Base-by-base conservation (phyloP, 2,888 invertebrate genomes). In the Volucella zonaria region DNA sequence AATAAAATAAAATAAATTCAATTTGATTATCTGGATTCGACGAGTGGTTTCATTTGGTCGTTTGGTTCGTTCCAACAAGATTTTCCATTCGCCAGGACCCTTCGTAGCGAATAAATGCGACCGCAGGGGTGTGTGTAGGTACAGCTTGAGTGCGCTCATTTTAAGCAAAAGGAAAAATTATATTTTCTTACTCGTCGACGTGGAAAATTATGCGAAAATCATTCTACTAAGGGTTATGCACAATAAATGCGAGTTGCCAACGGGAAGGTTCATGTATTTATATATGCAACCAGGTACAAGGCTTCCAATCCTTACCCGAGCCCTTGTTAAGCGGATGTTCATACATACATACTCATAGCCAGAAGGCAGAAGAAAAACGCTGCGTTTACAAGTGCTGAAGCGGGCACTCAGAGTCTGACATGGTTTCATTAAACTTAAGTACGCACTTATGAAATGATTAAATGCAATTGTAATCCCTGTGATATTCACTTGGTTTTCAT, bases 191-290 rank as follows among this genome's bases (percentile, higher is more conserved):
- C 73, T 73, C 76, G 81, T 66, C 76, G 81, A 76, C 15, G 71
- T 85, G 85, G 76, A 85, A 85, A 85, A 85, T 85, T 85, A 85
- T 85, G 76, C 67, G 76, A 81, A 83, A 81, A 85, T 85, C 61
- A 81, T 67, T 76, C 76, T 71, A 67, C 78, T 81, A 85, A 85
- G 81, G 73, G 81, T 51, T 43, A 49, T 74, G 75, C 54, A 70
- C 79, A 77, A 82, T 82, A 68, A 77, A 77, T 67, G 73, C 64
- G 54, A 31, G 31, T 31, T 31, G 1, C 31, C 31, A 31, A 6
- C 31, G 31, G 0, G 31, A 31, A 31, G 31, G 31, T 31, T 31
- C 31, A 6, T 6, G 31, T 31, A 31, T 31, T 31, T 6, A 6
- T 31, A 6, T 31, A 0, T 31, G 31, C 31, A 31, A 31, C 31